phyloP scores from a whole-genome alignment of 2,797 vertebrate genomes.

The Brachyalestes nurse region DNA sequence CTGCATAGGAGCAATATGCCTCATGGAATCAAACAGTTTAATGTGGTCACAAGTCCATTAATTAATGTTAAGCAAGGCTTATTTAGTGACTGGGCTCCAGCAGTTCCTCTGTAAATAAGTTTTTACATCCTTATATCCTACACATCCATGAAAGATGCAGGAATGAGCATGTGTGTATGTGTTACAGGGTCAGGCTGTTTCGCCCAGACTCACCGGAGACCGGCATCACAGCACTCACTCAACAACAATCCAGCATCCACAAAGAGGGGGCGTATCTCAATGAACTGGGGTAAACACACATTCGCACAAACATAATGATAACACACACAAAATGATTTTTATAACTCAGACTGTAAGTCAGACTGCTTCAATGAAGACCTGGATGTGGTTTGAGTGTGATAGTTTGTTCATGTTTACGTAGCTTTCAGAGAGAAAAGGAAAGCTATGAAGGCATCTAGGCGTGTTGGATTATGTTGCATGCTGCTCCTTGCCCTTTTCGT shows the following conservation, averaged over 20 bases:
- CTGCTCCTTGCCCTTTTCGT: neutral
- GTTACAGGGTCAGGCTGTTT: constrained; percentile 61
- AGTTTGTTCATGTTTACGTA: too few species aligned
- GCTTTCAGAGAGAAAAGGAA: constrained; percentile 10
- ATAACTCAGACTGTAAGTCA: too few species aligned
- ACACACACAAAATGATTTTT: neutral
- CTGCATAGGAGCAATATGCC: too few species aligned
- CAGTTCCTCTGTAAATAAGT: too few species aligned
- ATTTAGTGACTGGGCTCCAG: too few species aligned
- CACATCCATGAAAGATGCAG: neutral
- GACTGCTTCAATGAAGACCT: too few species aligned
- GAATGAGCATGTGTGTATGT: constrained; percentile 7
- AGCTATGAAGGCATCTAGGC: neutral
- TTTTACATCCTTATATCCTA: neutral
- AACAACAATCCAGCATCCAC: constrained; percentile 56
- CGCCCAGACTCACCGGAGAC: constrained; percentile 69
- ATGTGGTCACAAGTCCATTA: too few species aligned
- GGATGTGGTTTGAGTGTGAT: too few species aligned
- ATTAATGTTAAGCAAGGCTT: too few species aligned
- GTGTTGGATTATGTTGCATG: neutral
- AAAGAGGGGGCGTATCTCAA: constrained; percentile 56
- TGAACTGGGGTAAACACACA: constrained; percentile 39
- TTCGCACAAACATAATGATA: constrained; percentile 6
- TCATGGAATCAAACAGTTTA: too few species aligned
- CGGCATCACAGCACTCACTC: constrained; percentile 57